Conservation (phyloP, 2,888 invertebrate species). For the Standfussiana lucernea region DNA sequence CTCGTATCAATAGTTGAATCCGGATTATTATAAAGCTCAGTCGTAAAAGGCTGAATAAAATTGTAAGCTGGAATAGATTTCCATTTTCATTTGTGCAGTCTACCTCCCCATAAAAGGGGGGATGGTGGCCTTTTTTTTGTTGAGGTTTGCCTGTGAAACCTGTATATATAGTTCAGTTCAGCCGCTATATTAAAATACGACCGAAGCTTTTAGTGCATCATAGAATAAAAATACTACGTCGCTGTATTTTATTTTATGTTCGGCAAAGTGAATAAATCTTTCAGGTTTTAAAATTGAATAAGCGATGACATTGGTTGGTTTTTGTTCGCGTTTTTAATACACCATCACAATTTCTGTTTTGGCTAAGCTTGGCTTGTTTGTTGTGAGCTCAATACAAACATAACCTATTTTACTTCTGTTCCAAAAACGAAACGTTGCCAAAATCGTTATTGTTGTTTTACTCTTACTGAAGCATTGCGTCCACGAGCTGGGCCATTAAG, state of each 20-base stretch:
- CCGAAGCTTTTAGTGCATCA: slow-evolving; percentile 40
- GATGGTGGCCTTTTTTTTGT: slow-evolving; percentile 30
- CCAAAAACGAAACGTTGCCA: slow-evolving; percentile 31
- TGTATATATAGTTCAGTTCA: slow-evolving; percentile 30
- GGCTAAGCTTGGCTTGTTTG: slow-evolving; percentile 8
- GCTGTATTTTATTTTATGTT: slow-evolving; percentile 36
- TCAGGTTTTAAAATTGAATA: slow-evolving; percentile 28
- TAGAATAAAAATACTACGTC: slow-evolving; percentile 38
- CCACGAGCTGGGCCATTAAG: slow-evolving; percentile 14
- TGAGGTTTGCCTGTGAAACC: slow-evolving; percentile 30
- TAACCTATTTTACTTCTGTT: slow-evolving; percentile 21
- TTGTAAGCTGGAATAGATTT: slow-evolving; percentile 53
- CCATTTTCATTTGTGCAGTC: slow-evolving; percentile 50
- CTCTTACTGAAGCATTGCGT: slow-evolving; percentile 11
- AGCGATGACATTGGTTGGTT: slow-evolving; percentile 12
- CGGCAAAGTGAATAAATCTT: slow-evolving; percentile 10
- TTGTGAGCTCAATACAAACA: slow-evolving; percentile 25
- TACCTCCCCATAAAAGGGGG: slow-evolving; percentile 38
- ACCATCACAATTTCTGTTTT: slow-evolving; percentile 8
- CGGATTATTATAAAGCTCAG: slow-evolving; percentile 36
- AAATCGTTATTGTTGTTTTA: slow-evolving; percentile 17
- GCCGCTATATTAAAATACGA: slow-evolving; percentile 39
- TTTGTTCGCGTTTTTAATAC: slow-evolving; percentile 2
- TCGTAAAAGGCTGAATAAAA: slow-evolving; percentile 41
- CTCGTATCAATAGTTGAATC: slow-evolving; percentile 37